Evolutionary conservation across 2,113 vertebrate genomes (phyloP).

Genomic region (Toxotes jaculatrix): DNA sequence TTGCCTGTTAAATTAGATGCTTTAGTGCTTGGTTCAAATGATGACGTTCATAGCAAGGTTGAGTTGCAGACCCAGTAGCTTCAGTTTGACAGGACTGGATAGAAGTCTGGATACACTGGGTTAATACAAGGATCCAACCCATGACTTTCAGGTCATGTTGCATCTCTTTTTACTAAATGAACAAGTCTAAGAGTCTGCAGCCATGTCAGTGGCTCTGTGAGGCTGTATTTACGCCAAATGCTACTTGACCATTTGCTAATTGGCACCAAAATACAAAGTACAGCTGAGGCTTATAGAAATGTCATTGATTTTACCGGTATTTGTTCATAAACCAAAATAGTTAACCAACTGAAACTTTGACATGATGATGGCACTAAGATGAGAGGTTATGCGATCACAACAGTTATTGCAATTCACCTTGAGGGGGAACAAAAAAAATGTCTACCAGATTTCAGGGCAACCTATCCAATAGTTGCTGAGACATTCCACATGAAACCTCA

Average conservation of each 20-base stretch:
- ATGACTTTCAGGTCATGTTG: slow-evolving; percentile 3
- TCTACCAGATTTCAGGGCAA: not conserved
- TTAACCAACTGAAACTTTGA: not conserved
- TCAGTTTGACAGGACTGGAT: slow-evolving; percentile 1
- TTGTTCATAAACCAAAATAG: no score
- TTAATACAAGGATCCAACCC: not conserved
- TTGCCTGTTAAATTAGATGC: slow-evolving; percentile 31
- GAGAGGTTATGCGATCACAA: not conserved
- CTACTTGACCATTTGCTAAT: not conserved
- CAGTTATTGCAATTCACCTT: no score
- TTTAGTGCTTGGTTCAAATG: not conserved
- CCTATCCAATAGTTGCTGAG: not conserved
- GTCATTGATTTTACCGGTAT: no score
- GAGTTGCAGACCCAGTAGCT: not conserved
- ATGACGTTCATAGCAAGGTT: not conserved
- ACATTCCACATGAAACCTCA: no score
- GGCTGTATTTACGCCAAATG: not conserved
- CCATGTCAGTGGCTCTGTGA: not conserved
- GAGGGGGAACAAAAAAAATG: no score
- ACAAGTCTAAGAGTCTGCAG: not conserved
- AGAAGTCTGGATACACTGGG: not conserved
- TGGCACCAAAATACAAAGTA: not conserved
- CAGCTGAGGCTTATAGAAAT: not conserved
- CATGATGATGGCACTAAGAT: not conserved
- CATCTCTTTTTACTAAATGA: not conserved